Conservation (phyloP, 2,888 invertebrate species). For the Mimumesa dahlbomi region DNA sequence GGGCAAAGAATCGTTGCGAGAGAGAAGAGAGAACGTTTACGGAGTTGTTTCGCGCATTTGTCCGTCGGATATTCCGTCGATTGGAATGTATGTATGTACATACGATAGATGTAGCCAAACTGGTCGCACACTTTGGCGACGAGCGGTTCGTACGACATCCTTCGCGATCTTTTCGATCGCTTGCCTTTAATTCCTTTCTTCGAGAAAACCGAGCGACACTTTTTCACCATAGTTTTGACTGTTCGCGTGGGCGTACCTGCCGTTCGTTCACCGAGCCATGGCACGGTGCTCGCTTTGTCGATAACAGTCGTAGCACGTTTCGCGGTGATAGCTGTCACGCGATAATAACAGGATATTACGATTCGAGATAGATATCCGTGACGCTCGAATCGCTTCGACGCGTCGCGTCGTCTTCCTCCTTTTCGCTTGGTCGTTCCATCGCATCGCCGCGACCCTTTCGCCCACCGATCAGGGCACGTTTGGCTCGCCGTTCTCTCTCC, state of each 20-base stretch:
- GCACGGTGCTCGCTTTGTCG: slow-evolving; percentile 46
- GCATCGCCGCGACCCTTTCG: slow-evolving; percentile 33
- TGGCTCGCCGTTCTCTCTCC: slow-evolving; percentile 30
- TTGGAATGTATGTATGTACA: too few species aligned
- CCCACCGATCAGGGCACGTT: slow-evolving; percentile 37
- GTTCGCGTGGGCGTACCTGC: slow-evolving; percentile 21
- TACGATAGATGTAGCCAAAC: slow-evolving; percentile 64
- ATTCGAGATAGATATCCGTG: slow-evolving; percentile 65
- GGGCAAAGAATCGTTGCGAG: slow-evolving; percentile 6
- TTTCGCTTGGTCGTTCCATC: slow-evolving; percentile 32
- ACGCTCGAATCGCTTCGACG: slow-evolving; percentile 6
- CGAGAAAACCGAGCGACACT: slow-evolving; percentile 29
- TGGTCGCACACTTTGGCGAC: slow-evolving; percentile 59
- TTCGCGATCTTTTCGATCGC: slow-evolving; percentile 50
- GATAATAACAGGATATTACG: slow-evolving; percentile 70
- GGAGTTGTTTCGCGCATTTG: slow-evolving; percentile 63
- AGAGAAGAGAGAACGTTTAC: slow-evolving; percentile 41
- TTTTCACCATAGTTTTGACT: neutral
- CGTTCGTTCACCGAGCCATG: slow-evolving; percentile 21
- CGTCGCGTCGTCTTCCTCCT: slow-evolving; percentile 10
- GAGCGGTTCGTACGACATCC: slow-evolving; percentile 36
- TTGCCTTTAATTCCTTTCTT: slow-evolving; percentile 56
- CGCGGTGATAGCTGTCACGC: slow-evolving; percentile 52
- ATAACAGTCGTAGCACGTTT: slow-evolving; percentile 38
- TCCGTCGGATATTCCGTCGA: slow-evolving; percentile 57